These are phyloP conservation scores for Acanthiza pusilla DNA, from an alignment of 2,797 vertebrate genomes.

Conservation along the genomic window DNA sequence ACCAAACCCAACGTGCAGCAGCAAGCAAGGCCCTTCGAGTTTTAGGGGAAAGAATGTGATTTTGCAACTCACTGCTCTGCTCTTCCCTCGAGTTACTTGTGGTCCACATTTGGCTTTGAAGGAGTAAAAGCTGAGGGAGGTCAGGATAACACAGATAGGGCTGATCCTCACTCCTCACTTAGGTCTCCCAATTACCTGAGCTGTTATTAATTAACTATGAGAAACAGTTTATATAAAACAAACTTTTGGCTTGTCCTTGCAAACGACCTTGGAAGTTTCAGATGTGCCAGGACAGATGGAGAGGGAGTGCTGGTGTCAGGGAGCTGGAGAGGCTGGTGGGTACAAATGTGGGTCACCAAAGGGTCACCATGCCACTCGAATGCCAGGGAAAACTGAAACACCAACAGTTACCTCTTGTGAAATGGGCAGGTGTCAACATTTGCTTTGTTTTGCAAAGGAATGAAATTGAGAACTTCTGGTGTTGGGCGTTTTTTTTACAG, in stretches of 20 bases:
- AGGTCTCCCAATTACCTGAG: not conserved
- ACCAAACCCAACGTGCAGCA: not conserved
- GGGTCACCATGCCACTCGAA: not conserved
- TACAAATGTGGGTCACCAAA: not conserved
- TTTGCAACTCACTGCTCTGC: not conserved
- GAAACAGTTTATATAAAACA: not conserved
- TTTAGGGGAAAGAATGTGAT: slow-evolving; percentile 1
- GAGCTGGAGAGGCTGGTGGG: not conserved
- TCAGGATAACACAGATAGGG: not conserved
- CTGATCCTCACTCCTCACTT: not conserved
- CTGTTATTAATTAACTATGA: not conserved
- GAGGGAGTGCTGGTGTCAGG: not conserved
- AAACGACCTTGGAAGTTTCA: not conserved
- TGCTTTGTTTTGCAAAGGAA: not conserved
- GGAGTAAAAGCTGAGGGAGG: not conserved
- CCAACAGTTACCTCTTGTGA: not conserved
- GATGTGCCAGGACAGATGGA: not conserved
- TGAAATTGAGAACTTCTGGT: not conserved
- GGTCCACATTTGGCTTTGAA: not conserved
- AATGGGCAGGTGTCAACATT: not conserved
- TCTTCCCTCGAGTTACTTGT: not conserved
- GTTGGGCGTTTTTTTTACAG: accelerated
- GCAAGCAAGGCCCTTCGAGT: slow-evolving; percentile 12
- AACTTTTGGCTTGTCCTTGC: not conserved
- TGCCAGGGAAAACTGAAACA: not conserved